phyloP scores from a whole-genome alignment of 1,140 invertebrate species.

The Formica selysi region DNA sequence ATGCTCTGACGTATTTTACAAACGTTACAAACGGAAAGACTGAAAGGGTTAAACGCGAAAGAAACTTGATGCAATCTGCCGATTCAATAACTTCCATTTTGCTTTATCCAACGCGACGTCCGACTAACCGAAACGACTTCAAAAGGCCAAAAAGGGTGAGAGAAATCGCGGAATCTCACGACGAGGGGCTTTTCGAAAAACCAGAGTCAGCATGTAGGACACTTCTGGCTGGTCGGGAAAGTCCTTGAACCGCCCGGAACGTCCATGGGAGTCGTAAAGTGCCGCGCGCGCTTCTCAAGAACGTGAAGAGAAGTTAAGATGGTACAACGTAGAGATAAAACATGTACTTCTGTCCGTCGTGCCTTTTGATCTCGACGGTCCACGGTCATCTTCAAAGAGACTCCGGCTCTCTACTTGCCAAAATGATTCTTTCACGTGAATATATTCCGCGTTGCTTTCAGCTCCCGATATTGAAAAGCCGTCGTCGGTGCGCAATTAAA shows the following conservation, averaged over 20 bases:
- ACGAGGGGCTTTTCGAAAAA: constrained; percentile 36
- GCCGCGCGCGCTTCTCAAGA: constrained; percentile 55
- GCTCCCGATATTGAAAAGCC: not conserved
- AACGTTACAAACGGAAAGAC: not conserved
- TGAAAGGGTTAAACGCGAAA: constrained; percentile 36
- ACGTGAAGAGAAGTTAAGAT: constrained; percentile 61
- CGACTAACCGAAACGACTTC: constrained; percentile 35
- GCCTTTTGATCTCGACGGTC: constrained; percentile 54
- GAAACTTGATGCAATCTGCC: constrained; percentile 12
- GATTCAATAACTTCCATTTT: constrained; percentile 58
- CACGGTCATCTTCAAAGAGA: constrained; percentile 50
- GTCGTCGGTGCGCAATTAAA: not conserved
- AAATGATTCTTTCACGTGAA: constrained; percentile 55
- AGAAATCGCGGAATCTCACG: constrained; percentile 49
- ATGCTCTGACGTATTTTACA: not conserved
- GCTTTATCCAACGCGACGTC: not conserved
- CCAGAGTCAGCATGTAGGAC: constrained; percentile 65
- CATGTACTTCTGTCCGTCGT: constrained; percentile 64
- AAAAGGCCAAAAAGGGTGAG: constrained; percentile 30
- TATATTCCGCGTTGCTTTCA: constrained; percentile 25
- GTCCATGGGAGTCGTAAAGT: constrained; percentile 63
- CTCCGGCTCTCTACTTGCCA: constrained; percentile 33
- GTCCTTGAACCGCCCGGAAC: constrained; percentile 61
- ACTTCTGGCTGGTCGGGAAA: constrained; percentile 40
- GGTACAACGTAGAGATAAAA: constrained; percentile 68